These are phyloP conservation scores for Dyspetes luteomarginatus DNA, from an alignment of 2,888 invertebrate genomes.

Conservation along the genomic window DNA sequence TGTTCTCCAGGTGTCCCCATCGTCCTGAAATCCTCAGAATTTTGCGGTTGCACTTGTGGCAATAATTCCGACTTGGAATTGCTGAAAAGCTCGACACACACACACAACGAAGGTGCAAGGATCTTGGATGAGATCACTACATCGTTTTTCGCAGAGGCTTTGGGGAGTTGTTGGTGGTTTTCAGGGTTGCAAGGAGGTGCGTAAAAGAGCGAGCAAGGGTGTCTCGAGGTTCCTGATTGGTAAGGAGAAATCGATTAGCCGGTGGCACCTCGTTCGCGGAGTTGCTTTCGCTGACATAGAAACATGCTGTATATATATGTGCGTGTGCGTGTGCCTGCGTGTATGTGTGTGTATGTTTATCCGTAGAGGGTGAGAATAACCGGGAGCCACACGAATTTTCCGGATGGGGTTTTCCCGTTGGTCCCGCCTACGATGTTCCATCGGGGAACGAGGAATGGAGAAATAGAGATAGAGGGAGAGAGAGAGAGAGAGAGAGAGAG, in stretches of 20 bases:
- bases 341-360: no score
- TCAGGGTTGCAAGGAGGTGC: constrained; percentile 24
- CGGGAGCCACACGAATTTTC: no score
- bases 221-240: constrained; percentile 79
- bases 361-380: no score
- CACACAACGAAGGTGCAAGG: background rate
- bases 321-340: no score
- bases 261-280: constrained; percentile 45
- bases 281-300: no score
- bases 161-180: no score
- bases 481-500: background rate
- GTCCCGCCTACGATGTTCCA: no score
- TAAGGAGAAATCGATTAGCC: constrained; percentile 82
- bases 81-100: constrained; percentile 1
- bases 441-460: no score
- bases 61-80: background rate
- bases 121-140: constrained; percentile 4
- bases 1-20: background rate
- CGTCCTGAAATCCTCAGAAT: background rate
- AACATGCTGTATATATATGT: no score
- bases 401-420: background rate
- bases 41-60: background rate
- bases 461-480: background rate
- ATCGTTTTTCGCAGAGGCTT: background rate
- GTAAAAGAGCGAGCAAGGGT: constrained; percentile 66